Percentiles rank a stretch among this genome's conserved stretches.
Evolutionary conservation across 2,113 vertebrate genomes (phyloP).

Genomic region (Actinemys pallida): DNA sequence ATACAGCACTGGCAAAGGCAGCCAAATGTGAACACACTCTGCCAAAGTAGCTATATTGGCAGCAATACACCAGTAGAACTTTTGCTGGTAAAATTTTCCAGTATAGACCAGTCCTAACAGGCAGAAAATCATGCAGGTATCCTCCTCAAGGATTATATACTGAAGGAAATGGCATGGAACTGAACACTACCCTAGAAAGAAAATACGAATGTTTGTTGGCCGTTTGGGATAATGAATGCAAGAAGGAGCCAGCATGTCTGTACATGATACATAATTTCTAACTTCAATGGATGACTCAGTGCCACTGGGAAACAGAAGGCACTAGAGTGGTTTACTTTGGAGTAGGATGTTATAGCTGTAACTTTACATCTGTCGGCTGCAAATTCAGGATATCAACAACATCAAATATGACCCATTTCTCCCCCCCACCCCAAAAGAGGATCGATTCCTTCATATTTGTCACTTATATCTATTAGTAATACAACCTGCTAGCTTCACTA

Average conservation of each 20-base stretch:
- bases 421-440: background rate
- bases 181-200: background rate
- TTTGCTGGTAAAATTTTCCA: background rate
- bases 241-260: background rate
- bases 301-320: background rate
- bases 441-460: background rate
- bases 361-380: background rate
- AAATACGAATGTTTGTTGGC: background rate
- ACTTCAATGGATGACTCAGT: background rate
- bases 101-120: background rate
- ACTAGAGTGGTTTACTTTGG: background rate
- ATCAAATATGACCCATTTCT: background rate
- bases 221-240: background rate
- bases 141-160: background rate
- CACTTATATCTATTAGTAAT: background rate
- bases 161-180: background rate
- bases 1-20: background rate
- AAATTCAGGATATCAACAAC: background rate
- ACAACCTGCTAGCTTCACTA: background rate
- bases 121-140: background rate
- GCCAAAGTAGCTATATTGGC: background rate
- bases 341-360: background rate
- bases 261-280: background rate
- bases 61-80: background rate
- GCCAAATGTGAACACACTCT: background rate